phyloP scores from a whole-genome alignment of 2,888 invertebrate genomes.

The Microchrysa polita region DNA sequence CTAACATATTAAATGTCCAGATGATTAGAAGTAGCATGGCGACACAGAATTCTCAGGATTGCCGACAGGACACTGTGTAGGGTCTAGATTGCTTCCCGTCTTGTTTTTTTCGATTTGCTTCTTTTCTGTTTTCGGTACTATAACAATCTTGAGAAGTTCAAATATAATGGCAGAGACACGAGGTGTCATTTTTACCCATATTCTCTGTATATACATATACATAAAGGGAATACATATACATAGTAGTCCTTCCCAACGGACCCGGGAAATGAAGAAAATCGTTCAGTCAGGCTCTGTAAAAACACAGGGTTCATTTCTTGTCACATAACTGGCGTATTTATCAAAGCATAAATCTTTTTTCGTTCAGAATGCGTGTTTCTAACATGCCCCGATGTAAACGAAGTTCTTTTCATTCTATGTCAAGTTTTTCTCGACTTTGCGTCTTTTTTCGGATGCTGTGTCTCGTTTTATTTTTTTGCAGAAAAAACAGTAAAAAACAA shows the following conservation, averaged over 20 bases:
- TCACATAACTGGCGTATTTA: constrained; percentile 14
- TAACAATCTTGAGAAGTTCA: not conserved
- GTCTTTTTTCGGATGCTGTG: not conserved
- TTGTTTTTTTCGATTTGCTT: not conserved
- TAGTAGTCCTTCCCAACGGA: no score
- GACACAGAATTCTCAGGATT: not conserved
- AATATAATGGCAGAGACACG: no score
- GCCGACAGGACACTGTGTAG: not conserved
- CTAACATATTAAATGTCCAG: constrained; percentile 13
- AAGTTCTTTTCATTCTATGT: not conserved
- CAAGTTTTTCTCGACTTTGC: not conserved
- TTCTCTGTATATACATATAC: not conserved
- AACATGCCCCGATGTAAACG: not conserved
- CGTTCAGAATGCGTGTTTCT: not conserved
- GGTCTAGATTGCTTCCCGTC: not conserved
- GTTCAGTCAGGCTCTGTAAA: constrained; percentile 5
- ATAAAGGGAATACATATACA: no score
- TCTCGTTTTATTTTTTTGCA: not conserved
- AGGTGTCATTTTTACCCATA: not conserved
- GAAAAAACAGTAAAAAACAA: not conserved
- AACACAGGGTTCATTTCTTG: constrained; percentile 5
- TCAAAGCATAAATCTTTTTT: constrained; percentile 17
- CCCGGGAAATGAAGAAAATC: not conserved
- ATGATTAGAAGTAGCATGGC: constrained; percentile 12
- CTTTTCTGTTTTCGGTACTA: not conserved